Percentiles rank a stretch among this genome's conserved stretches.
These are phyloP conservation scores for Eupithecia insigniata DNA, from an alignment of 2,888 invertebrate genomes.

Conservation along the genomic window DNA sequence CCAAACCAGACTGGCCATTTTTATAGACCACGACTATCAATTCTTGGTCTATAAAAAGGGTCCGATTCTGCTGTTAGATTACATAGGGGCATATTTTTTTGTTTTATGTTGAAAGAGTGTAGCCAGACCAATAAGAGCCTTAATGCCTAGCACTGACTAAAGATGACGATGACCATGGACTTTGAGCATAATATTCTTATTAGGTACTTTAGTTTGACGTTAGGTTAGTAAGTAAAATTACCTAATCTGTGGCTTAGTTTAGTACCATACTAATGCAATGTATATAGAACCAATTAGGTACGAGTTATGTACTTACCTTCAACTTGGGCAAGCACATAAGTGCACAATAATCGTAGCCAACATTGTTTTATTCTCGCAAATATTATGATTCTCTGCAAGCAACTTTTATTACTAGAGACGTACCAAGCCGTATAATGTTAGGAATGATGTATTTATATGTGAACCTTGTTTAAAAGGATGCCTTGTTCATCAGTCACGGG, in stretches of 20 bases:
- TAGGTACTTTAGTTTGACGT: too few relatives aligned
- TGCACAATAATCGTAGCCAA: conserved; percentile 26
- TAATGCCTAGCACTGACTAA: not conserved
- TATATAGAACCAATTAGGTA: not conserved
- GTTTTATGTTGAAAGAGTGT: too few relatives aligned
- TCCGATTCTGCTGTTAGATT: too few relatives aligned
- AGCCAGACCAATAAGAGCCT: too few relatives aligned
- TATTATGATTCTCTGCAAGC: conserved; percentile 29
- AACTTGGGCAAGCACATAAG: conserved; percentile 5
- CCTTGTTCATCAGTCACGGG: too few relatives aligned
- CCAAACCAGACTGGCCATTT: too few relatives aligned
- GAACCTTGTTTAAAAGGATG: not conserved
- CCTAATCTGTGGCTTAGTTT: too few relatives aligned
- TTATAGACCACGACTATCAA: too few relatives aligned
- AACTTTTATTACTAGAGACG: conserved; percentile 29
- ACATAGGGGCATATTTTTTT: too few relatives aligned
- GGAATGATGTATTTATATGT: not conserved
- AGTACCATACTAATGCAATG: not conserved
- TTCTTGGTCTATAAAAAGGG: too few relatives aligned
- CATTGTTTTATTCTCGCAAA: conserved; percentile 31
- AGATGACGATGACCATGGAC: not conserved
- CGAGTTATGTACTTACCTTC: not conserved
- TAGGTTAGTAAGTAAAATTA: too few relatives aligned
- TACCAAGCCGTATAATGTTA: not conserved
- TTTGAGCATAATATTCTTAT: not conserved